phyloP scores from a whole-genome alignment of 2,888 invertebrate species.

The Ommatoiulus sabulosus region DNA sequence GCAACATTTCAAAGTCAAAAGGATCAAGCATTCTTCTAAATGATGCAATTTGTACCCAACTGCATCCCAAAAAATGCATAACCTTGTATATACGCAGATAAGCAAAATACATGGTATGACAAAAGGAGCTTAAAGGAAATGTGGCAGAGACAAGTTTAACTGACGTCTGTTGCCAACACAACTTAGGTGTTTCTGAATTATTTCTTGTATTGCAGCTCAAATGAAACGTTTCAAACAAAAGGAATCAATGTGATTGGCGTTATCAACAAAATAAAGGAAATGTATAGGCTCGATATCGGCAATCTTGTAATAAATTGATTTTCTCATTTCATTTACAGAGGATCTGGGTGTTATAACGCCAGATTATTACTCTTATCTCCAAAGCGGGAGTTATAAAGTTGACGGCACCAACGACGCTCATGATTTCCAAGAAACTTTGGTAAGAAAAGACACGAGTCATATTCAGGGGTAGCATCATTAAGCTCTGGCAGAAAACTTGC shows the following conservation, averaged over 20 bases:
- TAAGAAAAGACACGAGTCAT: conserved; percentile 61
- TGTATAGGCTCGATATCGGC: no score
- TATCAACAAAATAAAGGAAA: no score
- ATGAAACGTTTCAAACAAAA: no score
- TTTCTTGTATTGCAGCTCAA: no score
- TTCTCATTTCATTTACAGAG: conserved; percentile 67
- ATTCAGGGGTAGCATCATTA: no score
- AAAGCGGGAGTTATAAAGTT: conserved; percentile 73
- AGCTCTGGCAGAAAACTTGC: no score
- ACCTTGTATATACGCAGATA: not conserved
- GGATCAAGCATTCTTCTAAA: not conserved
- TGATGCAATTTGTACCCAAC: conserved; percentile 56
- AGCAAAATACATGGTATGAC: not conserved
- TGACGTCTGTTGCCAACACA: no score
- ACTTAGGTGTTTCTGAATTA: no score
- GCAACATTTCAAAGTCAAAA: not conserved
- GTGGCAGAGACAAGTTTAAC: no score
- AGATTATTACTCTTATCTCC: conserved; percentile 75
- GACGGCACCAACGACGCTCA: conserved; percentile 76
- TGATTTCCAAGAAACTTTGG: conserved; percentile 76
- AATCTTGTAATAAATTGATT: not conserved
- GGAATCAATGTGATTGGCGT: no score
- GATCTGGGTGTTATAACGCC: conserved; percentile 73
- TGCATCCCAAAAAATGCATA: not conserved
- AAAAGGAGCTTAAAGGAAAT: not conserved